Evolutionary conservation across 2,113 vertebrate genomes (phyloP).

Genomic region (Amphilophus citrinellus): DNA sequence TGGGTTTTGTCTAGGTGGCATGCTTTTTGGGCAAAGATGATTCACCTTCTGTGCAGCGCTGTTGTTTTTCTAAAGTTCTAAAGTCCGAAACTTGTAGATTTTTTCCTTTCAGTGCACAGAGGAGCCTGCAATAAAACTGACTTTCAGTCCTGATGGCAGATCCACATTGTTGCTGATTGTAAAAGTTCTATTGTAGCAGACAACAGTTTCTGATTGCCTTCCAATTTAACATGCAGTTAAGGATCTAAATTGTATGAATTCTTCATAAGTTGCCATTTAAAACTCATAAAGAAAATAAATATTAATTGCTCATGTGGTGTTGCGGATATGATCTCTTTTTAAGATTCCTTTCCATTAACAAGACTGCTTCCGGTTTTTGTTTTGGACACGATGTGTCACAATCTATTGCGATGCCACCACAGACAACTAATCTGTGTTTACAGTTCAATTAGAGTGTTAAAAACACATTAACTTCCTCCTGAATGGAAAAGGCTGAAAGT

Average conservation of each 20-base stretch:
- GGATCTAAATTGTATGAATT: background rate
- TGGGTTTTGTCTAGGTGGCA: background rate
- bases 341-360: background rate
- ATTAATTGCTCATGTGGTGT: background rate
- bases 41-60: background rate
- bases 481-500: conserved; percentile 21
- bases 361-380: background rate
- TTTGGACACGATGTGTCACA: background rate
- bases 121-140: background rate
- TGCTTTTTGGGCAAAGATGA: background rate
- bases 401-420: background rate
- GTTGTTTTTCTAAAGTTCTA: background rate
- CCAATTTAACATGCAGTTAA: background rate
- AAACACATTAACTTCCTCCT: conserved; percentile 24
- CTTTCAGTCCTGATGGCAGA: background rate
- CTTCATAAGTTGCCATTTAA: background rate
- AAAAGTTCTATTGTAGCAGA: background rate
- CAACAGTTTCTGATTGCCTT: background rate
- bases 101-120: background rate
- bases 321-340: background rate
- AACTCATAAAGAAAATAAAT: background rate
- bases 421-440: background rate
- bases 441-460: background rate
- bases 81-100: background rate
- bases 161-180: background rate